Evolutionary conservation across 1,140 invertebrate species (phyloP).

Genomic region (Penaeus indicus): DNA sequence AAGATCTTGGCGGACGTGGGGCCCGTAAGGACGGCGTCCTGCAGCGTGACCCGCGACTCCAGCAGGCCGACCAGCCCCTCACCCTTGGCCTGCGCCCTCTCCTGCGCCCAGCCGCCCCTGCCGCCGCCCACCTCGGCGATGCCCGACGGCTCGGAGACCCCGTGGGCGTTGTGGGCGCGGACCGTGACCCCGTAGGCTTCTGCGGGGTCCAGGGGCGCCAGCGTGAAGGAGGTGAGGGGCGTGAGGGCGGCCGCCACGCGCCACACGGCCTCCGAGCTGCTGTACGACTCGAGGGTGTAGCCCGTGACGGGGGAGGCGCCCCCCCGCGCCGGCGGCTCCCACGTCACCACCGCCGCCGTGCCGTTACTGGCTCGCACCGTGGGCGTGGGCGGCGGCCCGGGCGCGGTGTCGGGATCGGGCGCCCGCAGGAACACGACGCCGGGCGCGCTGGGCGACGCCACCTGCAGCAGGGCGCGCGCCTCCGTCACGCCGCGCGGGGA

Average conservation of each 20-base stretch:
- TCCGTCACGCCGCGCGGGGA: conserved; percentile 57
- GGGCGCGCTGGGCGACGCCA: conserved; percentile 1
- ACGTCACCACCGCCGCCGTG: conserved; percentile 56
- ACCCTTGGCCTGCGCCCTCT: not conserved
- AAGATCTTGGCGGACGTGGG: conserved; percentile 51
- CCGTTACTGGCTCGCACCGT: conserved; percentile 51
- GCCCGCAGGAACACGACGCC: conserved; percentile 22
- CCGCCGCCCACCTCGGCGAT: conserved; percentile 60
- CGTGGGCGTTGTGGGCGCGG: conserved; percentile 61
- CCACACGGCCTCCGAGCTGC: conserved; percentile 57
- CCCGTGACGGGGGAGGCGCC: conserved; percentile 57
- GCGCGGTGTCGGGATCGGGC: conserved; percentile 56
- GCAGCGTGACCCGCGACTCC: conserved; percentile 55
- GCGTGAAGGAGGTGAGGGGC: conserved; percentile 35
- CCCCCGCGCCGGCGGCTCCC: conserved; percentile 43
- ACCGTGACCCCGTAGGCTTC: conserved; percentile 63
- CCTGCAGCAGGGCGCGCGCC: conserved; percentile 38
- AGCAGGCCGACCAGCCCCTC: not conserved
- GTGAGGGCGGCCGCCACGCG: conserved; percentile 33
- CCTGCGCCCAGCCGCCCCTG: conserved; percentile 36
- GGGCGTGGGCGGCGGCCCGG: conserved; percentile 56
- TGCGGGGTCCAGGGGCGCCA: conserved; percentile 49
- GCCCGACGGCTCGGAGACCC: conserved; percentile 61
- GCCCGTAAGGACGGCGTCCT: conserved; percentile 27
- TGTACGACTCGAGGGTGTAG: conserved; percentile 64